Evolutionary conservation across 2,797 vertebrate genomes (phyloP).

Genomic region (Ctenopoma kingsleyae): DNA sequence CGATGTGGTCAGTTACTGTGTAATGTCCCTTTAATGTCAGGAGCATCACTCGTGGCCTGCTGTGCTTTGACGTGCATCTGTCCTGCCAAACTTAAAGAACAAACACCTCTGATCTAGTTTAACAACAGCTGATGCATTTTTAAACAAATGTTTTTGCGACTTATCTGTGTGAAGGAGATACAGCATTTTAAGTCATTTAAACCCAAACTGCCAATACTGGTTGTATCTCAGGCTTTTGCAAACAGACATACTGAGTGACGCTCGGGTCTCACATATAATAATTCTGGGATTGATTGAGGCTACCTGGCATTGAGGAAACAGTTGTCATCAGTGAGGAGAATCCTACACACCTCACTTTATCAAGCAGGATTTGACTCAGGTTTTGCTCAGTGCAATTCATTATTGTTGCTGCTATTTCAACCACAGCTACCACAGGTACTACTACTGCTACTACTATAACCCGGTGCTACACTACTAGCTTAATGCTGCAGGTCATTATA

Average conservation of each 20-base stretch:
- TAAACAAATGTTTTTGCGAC: slow-evolving; percentile 22
- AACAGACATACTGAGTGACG: slow-evolving; percentile 38
- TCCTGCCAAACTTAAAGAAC: slow-evolving; percentile 38
- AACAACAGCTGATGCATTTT: slow-evolving; percentile 46
- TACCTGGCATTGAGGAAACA: slow-evolving; percentile 48
- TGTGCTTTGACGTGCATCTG: slow-evolving; percentile 69
- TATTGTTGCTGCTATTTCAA: slow-evolving; percentile 80
- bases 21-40: slow-evolving; percentile 66
- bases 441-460: slow-evolving; percentile 66
- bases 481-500: slow-evolving; percentile 71
- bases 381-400: slow-evolving; percentile 79
- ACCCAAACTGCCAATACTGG: slow-evolving; percentile 75
- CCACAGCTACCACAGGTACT: slow-evolving; percentile 59
- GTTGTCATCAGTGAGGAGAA: slow-evolving; percentile 48
- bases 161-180: slow-evolving; percentile 27
- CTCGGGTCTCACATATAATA: slow-evolving; percentile 28
- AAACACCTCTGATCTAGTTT: slow-evolving; percentile 29
- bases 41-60: slow-evolving; percentile 67
- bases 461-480: slow-evolving; percentile 78
- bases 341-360: slow-evolving; percentile 61
- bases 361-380: slow-evolving; percentile 80
- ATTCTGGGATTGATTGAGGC: slow-evolving; percentile 63
- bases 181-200: slow-evolving; percentile 54
- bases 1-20: slow-evolving; percentile 57
- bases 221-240: slow-evolving; percentile 78